These are phyloP conservation scores for Romanogobio albipinnatus DNA, from an alignment of 2,113 vertebrate species.

Conservation along the genomic window DNA sequence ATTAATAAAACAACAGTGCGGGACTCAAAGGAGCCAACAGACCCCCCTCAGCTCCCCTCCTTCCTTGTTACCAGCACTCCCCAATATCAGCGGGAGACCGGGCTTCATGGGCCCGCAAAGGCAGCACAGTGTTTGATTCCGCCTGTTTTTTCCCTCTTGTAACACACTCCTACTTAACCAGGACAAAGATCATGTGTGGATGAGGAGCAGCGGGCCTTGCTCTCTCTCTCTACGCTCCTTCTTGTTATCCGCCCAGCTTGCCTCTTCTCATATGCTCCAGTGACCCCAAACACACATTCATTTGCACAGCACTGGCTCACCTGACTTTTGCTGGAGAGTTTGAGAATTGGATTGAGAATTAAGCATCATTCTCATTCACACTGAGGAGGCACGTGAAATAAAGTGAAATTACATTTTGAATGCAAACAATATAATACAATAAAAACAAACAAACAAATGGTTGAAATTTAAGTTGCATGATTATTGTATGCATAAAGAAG, in stretches of 20 bases:
- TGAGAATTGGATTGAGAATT: conserved; percentile 13
- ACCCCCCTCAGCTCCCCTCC: conserved; percentile 48
- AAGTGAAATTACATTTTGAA: not conserved
- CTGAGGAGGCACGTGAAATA: not conserved
- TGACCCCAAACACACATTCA: conserved; percentile 27
- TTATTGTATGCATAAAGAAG: not conserved
- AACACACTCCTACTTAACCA: conserved; percentile 51
- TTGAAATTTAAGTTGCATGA: not conserved
- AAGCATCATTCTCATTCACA: not conserved
- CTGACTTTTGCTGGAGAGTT: conserved; percentile 6
- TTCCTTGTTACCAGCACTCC: conserved; percentile 43
- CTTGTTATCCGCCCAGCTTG: conserved; percentile 38
- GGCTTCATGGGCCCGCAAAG: conserved; percentile 64
- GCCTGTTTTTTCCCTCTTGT: conserved; percentile 57
- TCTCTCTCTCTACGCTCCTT: conserved; percentile 36
- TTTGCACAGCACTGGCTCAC: conserved; percentile 20
- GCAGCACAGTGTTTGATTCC: conserved; percentile 61
- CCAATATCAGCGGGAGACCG: conserved; percentile 69
- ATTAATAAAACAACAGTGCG: conserved; percentile 76
- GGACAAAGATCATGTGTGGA: conserved; percentile 60
- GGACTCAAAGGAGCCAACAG: conserved; percentile 62
- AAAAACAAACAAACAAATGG: not conserved
- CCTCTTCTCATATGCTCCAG: conserved; percentile 22
- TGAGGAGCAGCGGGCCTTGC: conserved; percentile 58
- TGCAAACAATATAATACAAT: not conserved